Evolutionary conservation across 2,888 invertebrate genomes (phyloP).

Genomic region (Sarcophaga subvicina): DNA sequence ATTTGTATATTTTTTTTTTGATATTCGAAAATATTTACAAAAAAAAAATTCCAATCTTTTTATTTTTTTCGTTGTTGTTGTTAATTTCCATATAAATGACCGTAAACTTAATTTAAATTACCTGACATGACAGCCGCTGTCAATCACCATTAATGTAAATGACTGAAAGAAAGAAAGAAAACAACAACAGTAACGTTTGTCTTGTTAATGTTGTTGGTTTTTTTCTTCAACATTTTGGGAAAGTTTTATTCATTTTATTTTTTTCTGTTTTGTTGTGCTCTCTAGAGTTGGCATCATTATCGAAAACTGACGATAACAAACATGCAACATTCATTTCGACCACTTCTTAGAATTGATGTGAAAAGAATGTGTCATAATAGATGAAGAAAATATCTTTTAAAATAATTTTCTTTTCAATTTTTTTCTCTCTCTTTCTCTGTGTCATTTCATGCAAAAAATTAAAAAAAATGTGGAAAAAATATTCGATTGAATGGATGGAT

Average conservation of each 20-base stretch:
- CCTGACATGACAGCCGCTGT: constrained; percentile 44
- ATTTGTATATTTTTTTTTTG: too few species aligned
- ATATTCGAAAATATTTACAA: too few species aligned
- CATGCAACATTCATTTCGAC: constrained; percentile 46
- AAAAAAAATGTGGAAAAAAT: not conserved
- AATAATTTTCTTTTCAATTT: constrained; percentile 31
- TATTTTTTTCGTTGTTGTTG: not conserved
- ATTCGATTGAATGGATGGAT: constrained; percentile 3
- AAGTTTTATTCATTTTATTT: not conserved
- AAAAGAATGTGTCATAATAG: constrained; percentile 13
- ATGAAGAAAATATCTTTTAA: constrained; percentile 32
- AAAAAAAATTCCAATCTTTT: too few species aligned
- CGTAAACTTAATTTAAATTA: constrained; percentile 54
- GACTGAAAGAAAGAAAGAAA: not conserved
- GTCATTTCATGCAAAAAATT: constrained; percentile 32
- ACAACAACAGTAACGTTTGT: constrained; percentile 41
- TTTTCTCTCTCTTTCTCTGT: constrained; percentile 10
- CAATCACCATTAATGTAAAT: constrained; percentile 61
- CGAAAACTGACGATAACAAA: constrained; percentile 1
- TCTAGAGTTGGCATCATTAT: constrained; percentile 9
- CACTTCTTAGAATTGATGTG: constrained; percentile 33
- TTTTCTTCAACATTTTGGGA: not conserved
- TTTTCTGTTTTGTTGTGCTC: too few species aligned
- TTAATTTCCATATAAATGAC: constrained; percentile 31
- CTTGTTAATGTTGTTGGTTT: not conserved